Base-by-base conservation (phyloP, 1,140 invertebrate genomes). In the Drosophila kohkoa region DNA sequence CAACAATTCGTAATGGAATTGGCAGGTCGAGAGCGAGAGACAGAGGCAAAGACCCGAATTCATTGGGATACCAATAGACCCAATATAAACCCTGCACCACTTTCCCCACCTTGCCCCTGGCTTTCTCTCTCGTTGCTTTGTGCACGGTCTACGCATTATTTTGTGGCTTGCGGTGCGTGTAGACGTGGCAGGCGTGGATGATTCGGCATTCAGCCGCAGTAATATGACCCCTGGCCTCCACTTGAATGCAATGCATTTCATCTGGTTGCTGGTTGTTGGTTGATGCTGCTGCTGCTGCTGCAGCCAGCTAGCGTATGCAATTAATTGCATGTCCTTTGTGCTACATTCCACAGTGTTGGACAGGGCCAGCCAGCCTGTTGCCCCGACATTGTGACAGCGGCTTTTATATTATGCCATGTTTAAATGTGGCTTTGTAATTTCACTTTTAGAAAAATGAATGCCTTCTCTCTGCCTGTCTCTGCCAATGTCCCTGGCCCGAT, bases 1-100 rank as follows among this genome's bases (percentile, higher is more conserved):
- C 79, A 87, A 82, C 76, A 77, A 86, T 76, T 72, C 68, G 75
- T 54, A 70, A 46, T 81, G 74, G 65, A 76, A 77, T 71, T 69
- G 81, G 77, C 62, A 74, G 74, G 70, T 63, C 25, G 51, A 38
- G 51, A 62, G 16, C 25, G 25, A 38, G 51, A 68, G 16, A 48
- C 71, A 25, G 51, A 25, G 51, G 49, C 20, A 48, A 4, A 41
- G 41, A 43, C 15, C 60, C 13, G 46, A 73, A 38, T 38, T 43
- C 68, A 63, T 46, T 55, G 60, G 45, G 28, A 66, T 58, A 30
- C 32, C 65, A 68, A 49, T 67, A 57, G 32, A 49, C 20, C 48
- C 49, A 54, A 54, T 54, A 43, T 25, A 51, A 46, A 11, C 8
- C 13, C 35, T 8, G 15, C 45, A 35, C 25, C 48, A 15, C 46